Conservation (phyloP, 2,797 vertebrate genomes). For the Hippoglossus hippoglossus region DNA sequence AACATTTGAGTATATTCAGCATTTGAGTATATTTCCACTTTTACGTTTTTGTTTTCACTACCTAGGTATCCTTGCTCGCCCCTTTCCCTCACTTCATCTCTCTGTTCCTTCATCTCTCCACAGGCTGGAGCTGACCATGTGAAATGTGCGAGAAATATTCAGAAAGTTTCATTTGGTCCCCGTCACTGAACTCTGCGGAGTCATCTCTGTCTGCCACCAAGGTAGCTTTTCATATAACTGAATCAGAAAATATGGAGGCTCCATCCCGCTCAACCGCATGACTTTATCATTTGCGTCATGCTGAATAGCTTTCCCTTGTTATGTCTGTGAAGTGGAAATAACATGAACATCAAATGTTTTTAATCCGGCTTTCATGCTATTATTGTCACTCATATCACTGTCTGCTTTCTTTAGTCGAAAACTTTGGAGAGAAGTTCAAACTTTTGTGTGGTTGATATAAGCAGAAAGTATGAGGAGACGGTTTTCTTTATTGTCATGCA, state of each 20-base stretch:
- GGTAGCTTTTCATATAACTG: constrained; percentile 15
- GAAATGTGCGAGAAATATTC: background rate
- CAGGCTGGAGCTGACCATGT: background rate
- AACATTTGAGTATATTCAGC: background rate
- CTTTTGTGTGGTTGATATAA: constrained; percentile 40
- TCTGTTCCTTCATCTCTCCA: background rate
- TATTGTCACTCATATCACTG: constrained; percentile 19
- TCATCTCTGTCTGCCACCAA: background rate
- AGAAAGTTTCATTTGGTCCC: constrained; percentile 1
- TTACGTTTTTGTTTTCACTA: background rate
- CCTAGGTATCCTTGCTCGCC: background rate
- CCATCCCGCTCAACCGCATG: constrained; percentile 4
- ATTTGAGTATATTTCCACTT: background rate
- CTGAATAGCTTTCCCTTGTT: constrained; percentile 22
- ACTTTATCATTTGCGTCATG: constrained; percentile 20
- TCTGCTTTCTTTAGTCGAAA: constrained; percentile 27
- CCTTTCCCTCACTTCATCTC: background rate
- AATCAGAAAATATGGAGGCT: constrained; percentile 18
- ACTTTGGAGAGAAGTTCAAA: constrained; percentile 44
- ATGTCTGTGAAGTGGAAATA: constrained; percentile 27
- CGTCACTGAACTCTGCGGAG: constrained; percentile 7
- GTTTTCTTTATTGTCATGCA: constrained; percentile 23
- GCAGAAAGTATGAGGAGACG: constrained; percentile 21
- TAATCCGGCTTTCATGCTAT: constrained; percentile 35
- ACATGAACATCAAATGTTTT: constrained; percentile 41